Percentiles rank a stretch among this genome's conserved stretches.
These are phyloP conservation scores for Salpingus planirostris DNA, from an alignment of 2,888 invertebrate genomes.

Conservation along the genomic window DNA sequence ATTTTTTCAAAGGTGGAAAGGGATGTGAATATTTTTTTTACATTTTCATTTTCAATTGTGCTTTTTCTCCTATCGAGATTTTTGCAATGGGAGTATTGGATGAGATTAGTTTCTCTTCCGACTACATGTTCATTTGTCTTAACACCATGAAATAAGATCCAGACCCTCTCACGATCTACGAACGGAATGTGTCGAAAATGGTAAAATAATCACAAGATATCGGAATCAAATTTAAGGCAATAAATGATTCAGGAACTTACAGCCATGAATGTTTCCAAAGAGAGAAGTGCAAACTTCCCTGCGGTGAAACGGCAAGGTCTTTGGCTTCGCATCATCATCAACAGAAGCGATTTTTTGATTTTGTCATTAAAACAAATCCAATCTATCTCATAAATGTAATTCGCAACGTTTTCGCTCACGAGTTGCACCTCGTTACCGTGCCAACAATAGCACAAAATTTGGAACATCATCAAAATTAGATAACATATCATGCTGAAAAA, in stretches of 20 bases:
- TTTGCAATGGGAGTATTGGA: too few relatives aligned
- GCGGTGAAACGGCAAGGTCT: conserved; percentile 6
- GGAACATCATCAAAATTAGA: conserved; percentile 6
- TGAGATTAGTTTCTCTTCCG: too few relatives aligned
- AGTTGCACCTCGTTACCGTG: conserved; percentile 8
- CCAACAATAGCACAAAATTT: conserved; percentile 8
- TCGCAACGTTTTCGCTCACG: conserved; percentile 3
- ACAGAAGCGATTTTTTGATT: conserved; percentile 2
- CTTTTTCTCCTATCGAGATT: too few relatives aligned
- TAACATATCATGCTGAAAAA: conserved; percentile 8
- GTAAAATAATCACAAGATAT: not conserved
- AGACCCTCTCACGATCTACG: conserved; percentile 4
- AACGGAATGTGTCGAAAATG: not conserved
- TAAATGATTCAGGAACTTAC: conserved; percentile 2
- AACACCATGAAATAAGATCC: conserved; percentile 7
- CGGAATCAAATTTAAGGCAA: not conserved
- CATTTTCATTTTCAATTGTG: too few relatives aligned
- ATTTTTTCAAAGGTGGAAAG: too few relatives aligned
- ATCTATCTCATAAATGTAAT: conserved; percentile 3
- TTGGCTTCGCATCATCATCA: conserved; percentile 9
- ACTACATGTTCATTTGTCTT: conserved; percentile 4
- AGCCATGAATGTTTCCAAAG: conserved; percentile 8
- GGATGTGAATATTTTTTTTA: too few relatives aligned
- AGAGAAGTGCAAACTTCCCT: conserved; percentile 6
- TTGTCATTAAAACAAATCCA: conserved; percentile 5